Evolutionary conservation across 2,888 invertebrate genomes (phyloP), one percentile per base, ranked within the genome.

Genomic region (Mythimna ferrago): DNA sequence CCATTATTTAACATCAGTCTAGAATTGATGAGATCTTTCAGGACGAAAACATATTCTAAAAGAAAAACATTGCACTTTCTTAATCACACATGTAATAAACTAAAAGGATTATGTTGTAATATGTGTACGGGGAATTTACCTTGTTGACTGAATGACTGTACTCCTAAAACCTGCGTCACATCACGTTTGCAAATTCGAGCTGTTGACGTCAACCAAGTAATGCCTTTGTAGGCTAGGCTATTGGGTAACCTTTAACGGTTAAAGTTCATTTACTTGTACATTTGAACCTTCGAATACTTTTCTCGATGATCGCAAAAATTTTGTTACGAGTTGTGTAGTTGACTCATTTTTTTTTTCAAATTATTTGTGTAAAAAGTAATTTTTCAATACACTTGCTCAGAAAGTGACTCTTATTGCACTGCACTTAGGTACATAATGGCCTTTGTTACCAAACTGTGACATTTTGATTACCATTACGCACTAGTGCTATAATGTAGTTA

Each of bases 101-200:
- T 48, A 35, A 38, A 67, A 62, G 63, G 6, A 19, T 26, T 44
- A 26, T 53, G 60, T 56, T 62, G 56, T 21, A 56, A 58, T 51
- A 38, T 53, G 26, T 75, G 16, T 58, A 66, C 58, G 19, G 11
- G 54, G 66, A 79, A 54, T 72, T 77, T 65, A 64, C 64, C 69
- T 60, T 54, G 58, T 76, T 78, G 62, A 82, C 51, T 32, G 35
- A 21, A 48, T n/a, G 61, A 69, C 26, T 61, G 70, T 64, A 48
- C 21, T 41, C 16, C 21, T 48, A n/a, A 35, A 32, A 65, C 66
- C 63, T 66, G 79, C 65, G 83, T 66, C 80, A 83, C 32, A 57
- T 71, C 72, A 78, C 72, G 78, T 82, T 48, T 78, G 61, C 72
- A 54, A 78, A 60, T 69, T 66, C 19, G n/a, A 35, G 16, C 21